Base-by-base conservation (phyloP, 1,140 invertebrate genomes). In the Drosophila lacertosa region DNA sequence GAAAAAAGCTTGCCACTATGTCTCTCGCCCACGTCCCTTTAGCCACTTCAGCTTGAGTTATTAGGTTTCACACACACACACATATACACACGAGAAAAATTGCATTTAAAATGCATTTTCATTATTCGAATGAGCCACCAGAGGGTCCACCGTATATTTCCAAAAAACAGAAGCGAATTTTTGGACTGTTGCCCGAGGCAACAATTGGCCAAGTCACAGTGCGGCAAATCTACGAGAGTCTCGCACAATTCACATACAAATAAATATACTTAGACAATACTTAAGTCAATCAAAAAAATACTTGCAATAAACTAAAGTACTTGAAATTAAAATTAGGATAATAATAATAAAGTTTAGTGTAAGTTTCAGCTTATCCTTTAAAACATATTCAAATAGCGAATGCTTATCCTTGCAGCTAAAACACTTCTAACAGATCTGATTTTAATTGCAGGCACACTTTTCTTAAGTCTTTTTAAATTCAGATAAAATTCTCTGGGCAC, bases 21-120 rank as follows among this genome's bases (percentile, higher is more conserved):
- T 20, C 16, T 26, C n/a, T 9, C 9, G 13, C 9, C 24, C n/a
- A n/a, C n/a, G 5, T 9, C n/a, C 33, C 13, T 3, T 4, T 7
- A 39, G 13, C 39, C 33, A 45, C 26, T 24, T 10, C 26, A 18
- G 29, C 44, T 24, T 67, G 13, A 71, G 40, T 71, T 83, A 82
- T 75, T 59, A 57, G 59, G 47, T 54, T 75, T 55, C 33, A 20
- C n/a, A 15, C 2, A 13, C 4, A 16, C 39, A 22, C 22, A 20
- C 24, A 11, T 15, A 44, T 3, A 5, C 53, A 29, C n/a, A 32
- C 24, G 20, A 5, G 9, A 53, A 29, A 63, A 65, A 73, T 81
- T 65, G 55, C 51, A 58, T 63, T 22, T 62, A 20, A 72, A 54
- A 75, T 80, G 71, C 55, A 77, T 45, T 63, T 48, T 45, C 53